Evolutionary conservation across 2,797 vertebrate genomes (phyloP), one percentile per base, ranked within the genome.

Genomic region (Sebastes cheni): DNA sequence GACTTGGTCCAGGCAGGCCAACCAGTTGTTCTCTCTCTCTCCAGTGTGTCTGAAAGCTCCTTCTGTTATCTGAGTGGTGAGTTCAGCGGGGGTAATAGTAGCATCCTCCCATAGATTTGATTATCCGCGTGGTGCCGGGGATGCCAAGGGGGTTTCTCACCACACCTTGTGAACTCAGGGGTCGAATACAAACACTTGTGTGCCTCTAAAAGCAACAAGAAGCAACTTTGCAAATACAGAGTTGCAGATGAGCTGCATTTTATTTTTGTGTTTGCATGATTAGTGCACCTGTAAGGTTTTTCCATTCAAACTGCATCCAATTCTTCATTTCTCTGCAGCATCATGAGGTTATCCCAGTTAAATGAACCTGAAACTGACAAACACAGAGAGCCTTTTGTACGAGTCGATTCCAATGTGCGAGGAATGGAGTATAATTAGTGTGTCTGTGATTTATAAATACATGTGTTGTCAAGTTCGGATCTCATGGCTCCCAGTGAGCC

Each of bases 361-460:
- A 67, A 27, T 22, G n/a, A 71, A 86, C 56, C 69, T 82, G 62
- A 58, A 77, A 67, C 25, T 58, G 55, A 67, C 52, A 23, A 36
- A 79, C 82, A 77, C 75, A 87, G 39, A 82, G 50, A 70, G 22
- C 10, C 20, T 86, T 82, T 84, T 87, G 64, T 83, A 61, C 42
- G 3, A 62, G 32, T 72, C 23, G 75, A 61, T 87, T 85, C 77
- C 74, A 84, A 75, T 64, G 50, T 81, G 62, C 52, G 65, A 56
- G 84, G 54, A 76, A 76, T 72, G 74, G 66, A 74, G 82, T 84
- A 71, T 81, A 87, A 91, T 90, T 83, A 86, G 71, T 67, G 68
- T 74, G 79, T 85, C 78, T 77, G 64, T 68, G 76, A 81, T 84
- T 82, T 91, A 82, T 88, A 90, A 86, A 93, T 90, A 87, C 83